A percentile compares a stretch with the other conserved stretches of the same genome.
phyloP scores from a whole-genome alignment of 2,113 vertebrate species.

The Onychorhynchus coronatus region DNA sequence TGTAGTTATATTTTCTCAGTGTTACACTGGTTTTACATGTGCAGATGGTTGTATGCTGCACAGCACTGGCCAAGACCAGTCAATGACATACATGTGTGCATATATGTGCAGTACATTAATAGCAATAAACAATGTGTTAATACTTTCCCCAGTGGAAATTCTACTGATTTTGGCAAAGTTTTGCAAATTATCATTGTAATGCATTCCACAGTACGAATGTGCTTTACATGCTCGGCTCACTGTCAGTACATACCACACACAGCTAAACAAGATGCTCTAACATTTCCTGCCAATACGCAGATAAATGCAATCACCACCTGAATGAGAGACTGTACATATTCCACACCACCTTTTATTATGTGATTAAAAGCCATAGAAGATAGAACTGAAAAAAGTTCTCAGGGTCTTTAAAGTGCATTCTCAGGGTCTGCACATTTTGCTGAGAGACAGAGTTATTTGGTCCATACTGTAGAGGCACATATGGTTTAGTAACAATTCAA shows the following conservation, averaged over 20 bases:
- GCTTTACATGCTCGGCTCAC: not conserved
- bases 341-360: not conserved
- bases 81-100: not conserved
- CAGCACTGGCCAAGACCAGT: not conserved
- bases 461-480: not conserved
- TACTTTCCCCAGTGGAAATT: not conserved
- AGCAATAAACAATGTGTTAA: not conserved
- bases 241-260: not conserved
- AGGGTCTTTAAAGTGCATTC: not conserved
- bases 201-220: not conserved
- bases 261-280: slow-evolving; percentile 25
- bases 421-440: not conserved
- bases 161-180: not conserved
- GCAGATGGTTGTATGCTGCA: not conserved
- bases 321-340: not conserved
- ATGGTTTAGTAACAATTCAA: not conserved
- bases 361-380: not conserved
- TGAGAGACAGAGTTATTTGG: not conserved
- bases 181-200: not conserved
- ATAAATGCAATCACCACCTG: not conserved
- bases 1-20: not conserved
- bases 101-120: not conserved
- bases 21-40: not conserved
- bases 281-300: not conserved
- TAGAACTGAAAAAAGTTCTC: not conserved